Conservation (phyloP, 2,113 vertebrate genomes). For the Poeciliopsis prolifica region DNA sequence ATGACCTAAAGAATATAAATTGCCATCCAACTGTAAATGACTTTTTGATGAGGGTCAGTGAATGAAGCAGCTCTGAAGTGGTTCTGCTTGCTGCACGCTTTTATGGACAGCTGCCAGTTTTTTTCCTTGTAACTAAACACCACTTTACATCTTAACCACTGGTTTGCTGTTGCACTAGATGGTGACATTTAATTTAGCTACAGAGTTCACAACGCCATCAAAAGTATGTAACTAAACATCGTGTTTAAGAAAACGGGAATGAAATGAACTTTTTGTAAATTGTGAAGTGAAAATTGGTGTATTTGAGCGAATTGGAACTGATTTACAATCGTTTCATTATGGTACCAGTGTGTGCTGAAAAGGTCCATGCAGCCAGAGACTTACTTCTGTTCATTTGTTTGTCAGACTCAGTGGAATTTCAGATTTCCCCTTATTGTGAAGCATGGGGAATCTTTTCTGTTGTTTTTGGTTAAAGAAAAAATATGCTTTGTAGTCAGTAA, state of each 20-base stretch:
- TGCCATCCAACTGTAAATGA: background rate
- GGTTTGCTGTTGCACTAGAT: background rate
- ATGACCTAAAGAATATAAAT: background rate
- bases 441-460: too few species aligned
- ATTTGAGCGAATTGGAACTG: background rate
- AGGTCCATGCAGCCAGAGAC: too few species aligned
- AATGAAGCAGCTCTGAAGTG: background rate
- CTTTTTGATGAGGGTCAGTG: background rate
- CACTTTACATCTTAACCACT: background rate
- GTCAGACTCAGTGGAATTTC: too few species aligned
- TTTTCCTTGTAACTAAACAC: background rate
- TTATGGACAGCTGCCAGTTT: background rate
- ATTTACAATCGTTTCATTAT: too few species aligned
- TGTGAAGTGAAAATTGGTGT: background rate
- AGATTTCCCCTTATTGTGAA: too few species aligned
- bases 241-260: background rate
- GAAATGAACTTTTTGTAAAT: background rate
- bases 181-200: background rate
- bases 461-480: too few species aligned
- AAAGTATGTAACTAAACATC: background rate
- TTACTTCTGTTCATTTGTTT: too few species aligned
- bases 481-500: too few species aligned
- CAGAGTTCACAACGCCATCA: background rate
- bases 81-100: background rate
- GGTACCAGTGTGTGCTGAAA: too few species aligned